Evolutionary conservation across 23 tunicate species (phyloP).

Genomic region (Styela clava): DNA sequence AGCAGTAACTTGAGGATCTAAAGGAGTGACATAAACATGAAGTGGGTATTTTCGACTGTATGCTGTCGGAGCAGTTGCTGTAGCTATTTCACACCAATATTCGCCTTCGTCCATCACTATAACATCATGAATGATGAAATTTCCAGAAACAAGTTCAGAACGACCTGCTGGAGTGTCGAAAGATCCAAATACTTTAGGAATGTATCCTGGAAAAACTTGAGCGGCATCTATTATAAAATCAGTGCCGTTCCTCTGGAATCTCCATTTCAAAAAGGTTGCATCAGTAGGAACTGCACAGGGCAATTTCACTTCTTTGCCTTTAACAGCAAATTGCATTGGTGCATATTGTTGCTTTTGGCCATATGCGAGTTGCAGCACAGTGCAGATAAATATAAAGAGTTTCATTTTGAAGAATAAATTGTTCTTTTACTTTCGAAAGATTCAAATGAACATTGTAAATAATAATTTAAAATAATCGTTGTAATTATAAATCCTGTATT

Average conservation of each 20-base stretch:
- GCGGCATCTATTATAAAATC: conserved; percentile 42
- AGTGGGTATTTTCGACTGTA: conserved; percentile 51
- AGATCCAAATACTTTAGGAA: conserved; percentile 34
- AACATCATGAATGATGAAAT: conserved; percentile 39
- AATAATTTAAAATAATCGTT: no score
- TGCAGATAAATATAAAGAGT: no score
- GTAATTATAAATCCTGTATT: not conserved
- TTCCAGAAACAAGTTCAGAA: conserved; percentile 24
- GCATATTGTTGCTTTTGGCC: conserved; percentile 35
- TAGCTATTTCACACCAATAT: conserved; percentile 73
- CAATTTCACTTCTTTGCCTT: conserved; percentile 35
- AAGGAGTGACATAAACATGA: conserved; percentile 62
- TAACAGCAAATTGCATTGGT: conserved; percentile 28
- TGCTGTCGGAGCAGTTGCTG: conserved; percentile 21
- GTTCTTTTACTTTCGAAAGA: not conserved
- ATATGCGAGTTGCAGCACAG: not conserved
- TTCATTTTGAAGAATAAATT: not conserved
- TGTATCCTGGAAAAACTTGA: conserved; percentile 42
- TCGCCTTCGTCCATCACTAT: conserved; percentile 58
- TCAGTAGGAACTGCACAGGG: conserved; percentile 48
- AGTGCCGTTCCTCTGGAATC: conserved; percentile 50
- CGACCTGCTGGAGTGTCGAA: conserved; percentile 73
- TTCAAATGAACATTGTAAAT: not conserved
- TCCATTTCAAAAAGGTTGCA: conserved; percentile 44
- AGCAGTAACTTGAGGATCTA: conserved; percentile 40